Base-by-base conservation (phyloP, 1,140 invertebrate species). In the Drosophila prosaltans region DNA sequence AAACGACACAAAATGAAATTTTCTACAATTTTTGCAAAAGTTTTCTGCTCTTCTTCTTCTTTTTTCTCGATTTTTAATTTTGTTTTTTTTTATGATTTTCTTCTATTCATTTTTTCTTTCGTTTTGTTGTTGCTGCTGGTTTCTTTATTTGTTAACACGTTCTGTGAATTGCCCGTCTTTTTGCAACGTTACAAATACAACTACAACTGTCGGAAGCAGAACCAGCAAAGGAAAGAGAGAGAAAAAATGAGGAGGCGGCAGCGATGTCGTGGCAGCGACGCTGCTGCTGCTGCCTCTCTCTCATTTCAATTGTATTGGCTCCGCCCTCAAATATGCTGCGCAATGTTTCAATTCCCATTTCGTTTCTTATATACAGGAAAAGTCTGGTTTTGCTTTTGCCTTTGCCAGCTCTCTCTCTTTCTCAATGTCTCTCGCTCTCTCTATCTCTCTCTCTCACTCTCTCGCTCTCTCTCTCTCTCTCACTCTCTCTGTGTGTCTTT, bases 271-370 rank as follows among this genome's bases (percentile, higher is more conserved):
- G 39, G 36, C 69, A 61, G 24, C 54, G 69, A 64, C 69, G 55
- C 64, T 51, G 7, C 57, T 30, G 39, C 55, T 43, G 11, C 39
- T 39, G 39, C 26, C 78, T 63, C 69, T 65, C 40, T 65, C 64
- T 71, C 75, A 83, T 79, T 84, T 78, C 78, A 57, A 78, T 85
- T 75, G 71, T 72, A 84, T 41, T 4, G 3, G 60, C 78, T 89
- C 81, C 85, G 85, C 84, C 81, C 78, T 36, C 30, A 84, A 89
- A 76, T 30, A 45, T 55, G 78, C 63, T 69, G 58, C 74, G 65
- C 69, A 69, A 54, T 75, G 85, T 89, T 89, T 32, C 78, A 32
- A 10, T 21, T 90, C 70, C 59, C 85, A 69, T 54, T 48, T 61
- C 59, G 78, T 84, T 85, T 51, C 75, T 74, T 84, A 88, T 88